phyloP scores from a whole-genome alignment of 1,140 invertebrate genomes.

The Apolygus lucorum region DNA sequence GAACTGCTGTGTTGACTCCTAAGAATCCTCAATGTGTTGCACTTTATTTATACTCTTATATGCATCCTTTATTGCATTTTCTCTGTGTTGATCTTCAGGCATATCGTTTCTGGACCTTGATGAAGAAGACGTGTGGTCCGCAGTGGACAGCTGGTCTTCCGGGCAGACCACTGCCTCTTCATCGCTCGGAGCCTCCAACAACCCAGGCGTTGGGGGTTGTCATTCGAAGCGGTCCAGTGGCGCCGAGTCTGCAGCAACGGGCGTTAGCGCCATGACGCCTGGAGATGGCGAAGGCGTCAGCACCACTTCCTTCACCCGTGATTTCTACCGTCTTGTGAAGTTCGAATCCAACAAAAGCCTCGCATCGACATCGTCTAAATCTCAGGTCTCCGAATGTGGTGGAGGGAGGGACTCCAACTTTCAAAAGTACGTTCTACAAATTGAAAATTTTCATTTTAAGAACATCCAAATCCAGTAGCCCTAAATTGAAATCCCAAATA shows the following conservation, averaged over 20 bases:
- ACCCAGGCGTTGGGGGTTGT: slow-evolving; percentile 41
- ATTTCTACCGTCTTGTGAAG: slow-evolving; percentile 66
- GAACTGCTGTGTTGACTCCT: too few relatives aligned
- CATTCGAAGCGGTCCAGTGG: slow-evolving; percentile 48
- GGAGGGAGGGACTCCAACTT: slow-evolving; percentile 1
- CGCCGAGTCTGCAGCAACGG: slow-evolving; percentile 54
- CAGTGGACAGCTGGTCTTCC: slow-evolving; percentile 3
- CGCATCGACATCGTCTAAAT: slow-evolving; percentile 60
- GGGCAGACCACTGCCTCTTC: slow-evolving; percentile 2
- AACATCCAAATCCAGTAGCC: too few relatives aligned
- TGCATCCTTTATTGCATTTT: too few relatives aligned
- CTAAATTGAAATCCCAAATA: too few relatives aligned
- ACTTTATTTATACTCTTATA: too few relatives aligned
- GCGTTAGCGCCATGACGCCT: slow-evolving; percentile 32
- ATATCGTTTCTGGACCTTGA: background rate
- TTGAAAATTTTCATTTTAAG: too few relatives aligned
- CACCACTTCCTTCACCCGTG: slow-evolving; percentile 59
- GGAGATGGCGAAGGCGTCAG: background rate
- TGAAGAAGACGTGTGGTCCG: slow-evolving; percentile 16
- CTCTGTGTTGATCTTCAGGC: too few relatives aligned
- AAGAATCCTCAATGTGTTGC: too few relatives aligned
- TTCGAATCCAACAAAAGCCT: slow-evolving; percentile 70
- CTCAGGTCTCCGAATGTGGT: slow-evolving; percentile 38
- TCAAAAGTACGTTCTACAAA: slow-evolving; percentile 8
- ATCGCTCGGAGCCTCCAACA: slow-evolving; percentile 42